These are phyloP conservation scores for Lycia hirtaria DNA, from an alignment of 2,888 invertebrate genomes.

Conservation along the genomic window DNA sequence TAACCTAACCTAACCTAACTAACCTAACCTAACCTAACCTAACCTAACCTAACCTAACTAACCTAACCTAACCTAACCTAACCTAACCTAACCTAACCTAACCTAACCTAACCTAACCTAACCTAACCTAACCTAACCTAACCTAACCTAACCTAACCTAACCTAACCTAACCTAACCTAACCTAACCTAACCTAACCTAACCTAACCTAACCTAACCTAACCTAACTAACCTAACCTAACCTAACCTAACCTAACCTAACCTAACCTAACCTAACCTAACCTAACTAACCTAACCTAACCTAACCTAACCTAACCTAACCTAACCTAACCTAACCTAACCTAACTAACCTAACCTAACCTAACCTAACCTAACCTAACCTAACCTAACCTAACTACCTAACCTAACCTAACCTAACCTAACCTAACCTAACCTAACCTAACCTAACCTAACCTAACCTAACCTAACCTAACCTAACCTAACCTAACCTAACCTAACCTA, in stretches of 20 bases:
- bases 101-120: slow-evolving; percentile 17
- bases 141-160: slow-evolving; percentile 19
- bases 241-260: slow-evolving; percentile 16
- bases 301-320: slow-evolving; percentile 16
- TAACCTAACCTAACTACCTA: slow-evolving; percentile 21
- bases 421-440: slow-evolving; percentile 16
- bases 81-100: slow-evolving; percentile 15
- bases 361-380: slow-evolving; percentile 18
- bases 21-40: slow-evolving; percentile 19
- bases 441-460: slow-evolving; percentile 18
- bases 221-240: slow-evolving; percentile 13
- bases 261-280: slow-evolving; percentile 15
- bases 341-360: slow-evolving; percentile 14
- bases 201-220: slow-evolving; percentile 19
- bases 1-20: too few species aligned
- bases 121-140: slow-evolving; percentile 18
- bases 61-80: slow-evolving; percentile 25
- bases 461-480: slow-evolving; percentile 21
- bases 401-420: slow-evolving; percentile 23
- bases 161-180: slow-evolving; percentile 19
- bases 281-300: slow-evolving; percentile 15
- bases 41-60: slow-evolving; percentile 17
- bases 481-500: slow-evolving; percentile 23
- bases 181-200: slow-evolving; percentile 18
- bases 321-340: slow-evolving; percentile 18